A percentile compares a stretch with the other conserved stretches of the same genome.
phyloP scores from a whole-genome alignment of 2,797 vertebrate genomes.

The Phataginus tricuspis region DNA sequence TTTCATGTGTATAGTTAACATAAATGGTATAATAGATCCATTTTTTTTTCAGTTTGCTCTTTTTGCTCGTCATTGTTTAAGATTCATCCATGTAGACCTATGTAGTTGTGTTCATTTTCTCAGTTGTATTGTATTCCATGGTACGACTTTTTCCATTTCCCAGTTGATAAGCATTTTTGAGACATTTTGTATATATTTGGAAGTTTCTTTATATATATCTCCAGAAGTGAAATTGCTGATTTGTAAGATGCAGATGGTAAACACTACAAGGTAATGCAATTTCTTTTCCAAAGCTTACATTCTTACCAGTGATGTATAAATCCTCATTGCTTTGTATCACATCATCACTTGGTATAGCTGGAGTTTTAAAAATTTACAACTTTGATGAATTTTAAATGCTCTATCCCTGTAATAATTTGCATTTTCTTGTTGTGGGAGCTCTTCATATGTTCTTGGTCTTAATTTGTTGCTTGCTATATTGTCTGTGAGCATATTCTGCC shows the following conservation, averaged over 20 bases:
- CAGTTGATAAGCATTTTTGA: constrained; percentile 2
- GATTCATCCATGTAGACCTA: neutral
- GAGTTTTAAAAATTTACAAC: neutral
- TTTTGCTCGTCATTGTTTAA: neutral
- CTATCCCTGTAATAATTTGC: neutral
- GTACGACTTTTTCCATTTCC: neutral
- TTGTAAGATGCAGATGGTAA: neutral
- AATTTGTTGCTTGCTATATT: neutral
- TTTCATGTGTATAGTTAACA: neutral
- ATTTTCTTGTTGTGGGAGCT: neutral
- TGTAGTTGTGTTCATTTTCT: neutral
- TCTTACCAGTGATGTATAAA: neutral
- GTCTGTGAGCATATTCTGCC: constrained; percentile 30
- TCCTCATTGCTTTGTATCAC: neutral
- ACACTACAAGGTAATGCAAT: neutral
- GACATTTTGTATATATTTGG: neutral
- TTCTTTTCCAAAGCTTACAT: neutral
- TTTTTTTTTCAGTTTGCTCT: constrained; percentile 17
- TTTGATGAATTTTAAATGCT: constrained; percentile 8
- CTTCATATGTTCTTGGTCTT: neutral
- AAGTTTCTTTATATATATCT: constrained; percentile 1
- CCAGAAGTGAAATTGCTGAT: neutral
- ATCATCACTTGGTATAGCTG: neutral
- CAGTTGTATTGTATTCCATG: neutral
- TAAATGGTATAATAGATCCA: neutral